A percentile compares a stretch with the other conserved stretches of the same genome.
phyloP scores from a whole-genome alignment of 2,113 vertebrate species.

The Embiotoca jacksoni region DNA sequence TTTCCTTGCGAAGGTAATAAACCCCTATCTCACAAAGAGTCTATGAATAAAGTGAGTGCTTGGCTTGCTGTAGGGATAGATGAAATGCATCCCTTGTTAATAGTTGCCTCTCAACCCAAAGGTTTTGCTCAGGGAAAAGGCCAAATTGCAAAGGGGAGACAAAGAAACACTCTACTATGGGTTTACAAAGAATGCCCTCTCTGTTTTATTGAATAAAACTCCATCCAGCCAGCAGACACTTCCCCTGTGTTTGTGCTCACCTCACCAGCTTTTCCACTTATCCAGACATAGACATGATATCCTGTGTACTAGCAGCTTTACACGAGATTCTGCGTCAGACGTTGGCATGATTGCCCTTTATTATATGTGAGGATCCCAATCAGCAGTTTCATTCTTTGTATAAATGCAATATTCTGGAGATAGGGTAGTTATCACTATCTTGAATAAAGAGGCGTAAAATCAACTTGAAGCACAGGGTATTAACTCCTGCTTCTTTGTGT shows the following conservation, averaged over 20 bases:
- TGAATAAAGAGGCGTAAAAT: conserved; percentile 12
- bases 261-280: conserved; percentile 65
- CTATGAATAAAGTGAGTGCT: conserved; percentile 70
- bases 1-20: conserved; percentile 77
- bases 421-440: neutral
- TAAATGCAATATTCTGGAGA: neutral
- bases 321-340: conserved; percentile 20
- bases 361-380: conserved; percentile 15
- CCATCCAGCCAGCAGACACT: conserved; percentile 54
- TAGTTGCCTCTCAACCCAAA: conserved; percentile 67
- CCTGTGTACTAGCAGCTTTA: conserved; percentile 11
- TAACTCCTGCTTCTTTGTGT: neutral
- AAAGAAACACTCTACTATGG: conserved; percentile 73
- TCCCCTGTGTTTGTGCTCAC: conserved; percentile 68
- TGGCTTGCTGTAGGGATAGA: conserved; percentile 68
- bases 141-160: conserved; percentile 58
- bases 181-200: conserved; percentile 74
- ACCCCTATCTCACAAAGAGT: conserved; percentile 67
- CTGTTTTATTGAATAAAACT: conserved; percentile 53
- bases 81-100: conserved; percentile 75
- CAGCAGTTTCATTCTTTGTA: neutral
- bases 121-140: conserved; percentile 79
- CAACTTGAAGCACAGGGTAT: neutral
- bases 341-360: neutral
- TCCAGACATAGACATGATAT: conserved; percentile 30